These are phyloP conservation scores for Leptestheria dahalacensis DNA, from an alignment of 1,140 invertebrate genomes.

Conservation along the genomic window DNA sequence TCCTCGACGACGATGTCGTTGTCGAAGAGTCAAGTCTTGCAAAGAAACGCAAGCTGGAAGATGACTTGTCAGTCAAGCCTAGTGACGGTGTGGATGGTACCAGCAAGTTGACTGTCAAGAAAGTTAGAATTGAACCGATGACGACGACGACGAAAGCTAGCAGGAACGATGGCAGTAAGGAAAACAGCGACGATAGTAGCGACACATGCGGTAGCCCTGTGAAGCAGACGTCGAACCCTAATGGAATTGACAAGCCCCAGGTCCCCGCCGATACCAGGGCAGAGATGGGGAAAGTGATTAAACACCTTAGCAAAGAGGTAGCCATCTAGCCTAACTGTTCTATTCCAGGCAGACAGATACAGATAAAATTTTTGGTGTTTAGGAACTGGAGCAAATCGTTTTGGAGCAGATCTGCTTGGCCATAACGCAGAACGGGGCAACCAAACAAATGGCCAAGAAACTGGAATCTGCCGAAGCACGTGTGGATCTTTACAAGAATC, in stretches of 20 bases:
- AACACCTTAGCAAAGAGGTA: not conserved
- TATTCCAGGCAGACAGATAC: too few relatives aligned
- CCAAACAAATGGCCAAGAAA: not conserved
- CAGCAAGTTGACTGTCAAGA: not conserved
- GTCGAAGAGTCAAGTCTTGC: not conserved
- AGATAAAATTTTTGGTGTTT: not conserved
- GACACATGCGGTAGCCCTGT: too few relatives aligned
- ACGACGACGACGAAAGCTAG: not conserved
- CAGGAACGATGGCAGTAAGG: not conserved
- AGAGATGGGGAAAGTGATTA: not conserved
- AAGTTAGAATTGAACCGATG: not conserved
- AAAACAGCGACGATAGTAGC: not conserved
- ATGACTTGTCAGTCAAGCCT: not conserved
- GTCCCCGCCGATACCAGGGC: not conserved
- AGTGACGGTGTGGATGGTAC: not conserved
- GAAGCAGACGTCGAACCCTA: too few relatives aligned
- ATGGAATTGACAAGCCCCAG: too few relatives aligned
- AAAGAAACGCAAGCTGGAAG: not conserved
- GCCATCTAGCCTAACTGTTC: too few relatives aligned
- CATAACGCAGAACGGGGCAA: not conserved
- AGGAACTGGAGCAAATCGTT: slow-evolving; percentile 7
- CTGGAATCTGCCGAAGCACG: slow-evolving; percentile 1
- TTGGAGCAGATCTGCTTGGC: slow-evolving; percentile 5
- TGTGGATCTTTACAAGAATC: not conserved
- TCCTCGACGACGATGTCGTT: not conserved